Evolutionary conservation across 2,113 vertebrate species (phyloP).

Genomic region (Paramormyrops kingsleyae): DNA sequence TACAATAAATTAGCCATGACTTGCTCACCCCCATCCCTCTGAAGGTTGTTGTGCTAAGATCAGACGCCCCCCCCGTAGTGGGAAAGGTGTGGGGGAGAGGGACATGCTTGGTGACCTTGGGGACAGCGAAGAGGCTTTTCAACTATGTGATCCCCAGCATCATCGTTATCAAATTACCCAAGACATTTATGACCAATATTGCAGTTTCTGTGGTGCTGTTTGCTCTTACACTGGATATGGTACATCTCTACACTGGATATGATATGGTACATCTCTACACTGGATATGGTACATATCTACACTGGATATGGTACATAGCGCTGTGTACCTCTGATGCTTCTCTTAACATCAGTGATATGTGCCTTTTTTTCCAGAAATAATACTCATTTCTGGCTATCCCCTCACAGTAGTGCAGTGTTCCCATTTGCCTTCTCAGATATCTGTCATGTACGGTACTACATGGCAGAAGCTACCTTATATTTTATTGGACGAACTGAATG

Average conservation of each 20-base stretch:
- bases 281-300: too few species aligned
- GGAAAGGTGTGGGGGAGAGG: too few species aligned
- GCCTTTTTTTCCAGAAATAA: background rate
- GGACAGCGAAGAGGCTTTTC: background rate
- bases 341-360: background rate
- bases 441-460: background rate
- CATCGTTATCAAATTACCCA: background rate
- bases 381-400: background rate
- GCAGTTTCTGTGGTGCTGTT: background rate
- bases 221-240: background rate
- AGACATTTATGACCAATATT: background rate
- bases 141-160: background rate
- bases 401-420: background rate
- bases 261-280: too few species aligned
- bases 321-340: background rate
- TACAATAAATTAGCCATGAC: background rate
- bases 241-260: too few species aligned
- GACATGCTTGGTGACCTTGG: too few species aligned
- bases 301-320: background rate
- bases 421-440: background rate
- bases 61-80: background rate
- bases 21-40: background rate
- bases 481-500: background rate
- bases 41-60: background rate
- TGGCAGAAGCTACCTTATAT: background rate